Evolutionary conservation across 2,888 invertebrate species (phyloP), one percentile per base, ranked within the genome.

Genomic region (Glaucopsyche alexis): DNA sequence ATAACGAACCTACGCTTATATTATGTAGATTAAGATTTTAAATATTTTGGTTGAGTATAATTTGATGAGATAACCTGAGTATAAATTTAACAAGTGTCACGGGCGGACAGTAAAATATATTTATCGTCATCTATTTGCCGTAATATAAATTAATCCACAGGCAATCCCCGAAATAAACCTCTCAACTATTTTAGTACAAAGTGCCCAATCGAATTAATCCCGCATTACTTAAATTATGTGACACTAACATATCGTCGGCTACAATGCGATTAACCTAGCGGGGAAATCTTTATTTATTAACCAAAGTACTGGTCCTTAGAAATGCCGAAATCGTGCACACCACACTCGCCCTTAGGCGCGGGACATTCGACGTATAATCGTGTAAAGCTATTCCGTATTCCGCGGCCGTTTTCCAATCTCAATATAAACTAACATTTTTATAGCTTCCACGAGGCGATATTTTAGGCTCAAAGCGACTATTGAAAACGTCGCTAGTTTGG

Each of bases 201-300:
- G 87, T 83, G 86, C 82, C 82, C 80, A 85, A 88, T 87, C 83
- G 85, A 82, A 87, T 86, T 85, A 87, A 88, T 84, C 84, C 83
- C 78, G 79, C 79, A 81, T 84, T 83, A 85, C 83, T 85, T 84
- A 86, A 86, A 86, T 85, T 83, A 84, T 85, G 83, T 88, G 90
- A 89, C 90, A 88, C 87, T 87, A 87, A 90, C 85, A 85, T 82
- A 89, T 83, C 83, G 85, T 83, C 80, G 79, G 80, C 77, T 82
- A 82, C 83, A 78, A 77, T 78, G 79, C 85, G 83, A 87, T 86
- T 86, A 85, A 82, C 81, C 79, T 81, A 81, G 81, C 79, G 78
- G 77, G 79, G 77, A 81, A 83, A 84, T 81, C 80, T 83, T 86
- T 85, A 88, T 89, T 87, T 86, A 85, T 85, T 82, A 79, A 77